Evolutionary conservation across 2,888 invertebrate species (phyloP), one percentile per base, ranked within the genome.

Genomic region (Andrena haemorrhoa): DNA sequence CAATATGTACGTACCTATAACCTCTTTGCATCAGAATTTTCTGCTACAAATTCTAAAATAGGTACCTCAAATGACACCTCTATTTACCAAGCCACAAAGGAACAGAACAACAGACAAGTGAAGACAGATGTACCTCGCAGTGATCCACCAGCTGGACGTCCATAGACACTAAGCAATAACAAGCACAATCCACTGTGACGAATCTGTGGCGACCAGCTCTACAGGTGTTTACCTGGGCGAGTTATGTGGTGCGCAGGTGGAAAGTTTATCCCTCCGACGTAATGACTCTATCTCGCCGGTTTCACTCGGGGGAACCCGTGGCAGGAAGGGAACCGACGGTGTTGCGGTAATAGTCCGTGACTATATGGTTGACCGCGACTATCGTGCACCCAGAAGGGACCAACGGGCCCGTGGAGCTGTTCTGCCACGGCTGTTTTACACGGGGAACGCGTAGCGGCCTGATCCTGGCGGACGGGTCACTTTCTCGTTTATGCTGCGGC

Each of bases 301-400:
- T 80, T 75, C 75, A 76, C 82, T 58, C 63, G 79, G 41, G 76
- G 77, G n/a, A 41, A 79, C 58, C 72, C 51, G 29, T 53, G 61
- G 63, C 69, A 72, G 74, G 86, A 76, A 78, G 16, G 41, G 86
- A 83, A 78, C 84, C 86, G 68, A 60, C 56, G 83, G 71, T 79
- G 80, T 80, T 83, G 83, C 88, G 83, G 82, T 86, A 88, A 88
- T 86, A 82, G 86, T 75, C 85, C 86, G 74, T 88, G 88, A 85
- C 88, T 85, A 65, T 82, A 88, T 69, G 82, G 73, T 85, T 80
- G 80, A 85, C 87, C 87, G 81, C 87, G 87, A 84, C 79, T 86
- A 85, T 85, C 82, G 49, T 53, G 65, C 49, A 58, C 75, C 70
- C 61, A 56, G 31, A 29, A 69, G 66, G 76, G 78, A 85, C 82